Percentiles rank a stretch among this genome's conserved stretches.
phyloP scores from a whole-genome alignment of 2,888 invertebrate genomes.

The Cotesia congregata region DNA sequence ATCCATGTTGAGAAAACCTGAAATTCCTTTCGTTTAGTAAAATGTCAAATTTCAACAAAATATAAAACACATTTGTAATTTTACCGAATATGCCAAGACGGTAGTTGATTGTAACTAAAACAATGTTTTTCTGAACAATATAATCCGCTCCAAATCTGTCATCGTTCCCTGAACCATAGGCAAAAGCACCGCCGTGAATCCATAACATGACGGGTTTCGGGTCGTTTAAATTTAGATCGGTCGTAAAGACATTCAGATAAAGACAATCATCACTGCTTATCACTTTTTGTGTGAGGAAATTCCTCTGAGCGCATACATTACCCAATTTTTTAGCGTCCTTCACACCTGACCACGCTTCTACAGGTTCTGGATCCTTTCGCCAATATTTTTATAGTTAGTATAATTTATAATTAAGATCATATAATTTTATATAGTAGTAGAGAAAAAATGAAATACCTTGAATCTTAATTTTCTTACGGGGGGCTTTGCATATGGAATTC shows the following conservation, averaged over 20 bases:
- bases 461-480: not conserved
- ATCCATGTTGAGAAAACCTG: slow-evolving; percentile 26
- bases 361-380: slow-evolving; percentile 57
- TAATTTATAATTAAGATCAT: too few relatives aligned
- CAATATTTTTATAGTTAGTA: too few relatives aligned
- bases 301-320: slow-evolving; percentile 51
- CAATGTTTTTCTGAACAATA: slow-evolving; percentile 51
- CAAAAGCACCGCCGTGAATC: slow-evolving; percentile 51
- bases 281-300: slow-evolving; percentile 36
- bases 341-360: slow-evolving; percentile 55
- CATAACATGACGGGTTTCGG: slow-evolving; percentile 52
- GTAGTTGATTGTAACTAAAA: slow-evolving; percentile 55
- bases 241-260: slow-evolving; percentile 48
- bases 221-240: slow-evolving; percentile 35
- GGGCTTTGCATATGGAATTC: not conserved
- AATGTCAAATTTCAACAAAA: slow-evolving; percentile 41
- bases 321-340: slow-evolving; percentile 55
- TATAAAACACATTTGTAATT: not conserved
- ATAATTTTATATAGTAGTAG: too few relatives aligned
- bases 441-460: not conserved
- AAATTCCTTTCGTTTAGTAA: not conserved
- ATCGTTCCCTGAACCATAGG: slow-evolving; percentile 37
- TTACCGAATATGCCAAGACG: slow-evolving; percentile 53
- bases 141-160: slow-evolving; percentile 47
- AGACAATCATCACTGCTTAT: slow-evolving; percentile 48